These are phyloP conservation scores for Tragelaphus strepsiceros DNA, from an alignment of 2,113 vertebrate species.

Conservation along the genomic window DNA sequence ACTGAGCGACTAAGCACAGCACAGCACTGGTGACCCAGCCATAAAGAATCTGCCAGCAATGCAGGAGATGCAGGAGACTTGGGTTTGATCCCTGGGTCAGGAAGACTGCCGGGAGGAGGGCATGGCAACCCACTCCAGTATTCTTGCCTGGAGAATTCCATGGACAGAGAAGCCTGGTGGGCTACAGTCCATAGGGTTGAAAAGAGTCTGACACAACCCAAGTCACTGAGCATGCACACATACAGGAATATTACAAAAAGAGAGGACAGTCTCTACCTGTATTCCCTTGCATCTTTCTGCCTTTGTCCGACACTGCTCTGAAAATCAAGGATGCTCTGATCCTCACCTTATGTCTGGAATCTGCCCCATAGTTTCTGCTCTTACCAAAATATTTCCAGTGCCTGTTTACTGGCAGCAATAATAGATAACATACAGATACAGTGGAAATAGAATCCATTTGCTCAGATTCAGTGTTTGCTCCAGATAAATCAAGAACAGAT, in stretches of 20 bases:
- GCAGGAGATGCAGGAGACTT: background rate
- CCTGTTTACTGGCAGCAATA: background rate
- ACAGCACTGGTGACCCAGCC: rapidly evolving
- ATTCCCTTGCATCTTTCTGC: background rate
- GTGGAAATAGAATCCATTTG: background rate
- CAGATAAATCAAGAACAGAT: background rate
- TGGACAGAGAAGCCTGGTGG: background rate
- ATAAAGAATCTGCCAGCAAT: background rate
- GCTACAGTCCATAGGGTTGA: background rate
- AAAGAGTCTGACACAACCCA: background rate
- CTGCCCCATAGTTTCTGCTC: background rate
- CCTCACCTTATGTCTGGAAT: background rate
- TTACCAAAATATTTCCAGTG: background rate
- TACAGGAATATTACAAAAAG: background rate
- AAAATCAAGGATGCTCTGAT: background rate
- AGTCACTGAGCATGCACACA: background rate
- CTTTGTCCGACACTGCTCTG: background rate
- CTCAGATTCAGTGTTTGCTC: background rate
- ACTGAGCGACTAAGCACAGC: background rate
- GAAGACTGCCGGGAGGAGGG: background rate
- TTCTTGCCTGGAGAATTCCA: background rate
- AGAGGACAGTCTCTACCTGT: background rate
- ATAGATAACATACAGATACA: background rate
- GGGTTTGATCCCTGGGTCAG: background rate
- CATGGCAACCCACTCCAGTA: background rate